phyloP scores from a whole-genome alignment of 2,888 invertebrate genomes.

The Beris chalybata region DNA sequence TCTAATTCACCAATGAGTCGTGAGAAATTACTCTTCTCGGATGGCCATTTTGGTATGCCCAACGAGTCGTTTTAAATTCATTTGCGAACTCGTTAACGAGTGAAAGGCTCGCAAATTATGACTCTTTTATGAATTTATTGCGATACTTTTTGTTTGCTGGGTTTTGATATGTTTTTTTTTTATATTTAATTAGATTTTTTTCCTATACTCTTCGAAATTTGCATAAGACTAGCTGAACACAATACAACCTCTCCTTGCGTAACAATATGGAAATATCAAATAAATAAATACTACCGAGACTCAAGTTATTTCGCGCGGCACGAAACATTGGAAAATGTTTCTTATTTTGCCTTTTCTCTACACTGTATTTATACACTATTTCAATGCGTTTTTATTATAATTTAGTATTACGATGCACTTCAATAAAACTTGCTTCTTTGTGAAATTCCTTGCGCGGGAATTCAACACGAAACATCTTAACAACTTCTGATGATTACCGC shows the following conservation, averaged over 20 bases:
- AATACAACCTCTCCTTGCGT: background rate
- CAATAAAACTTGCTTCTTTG: conserved; percentile 10
- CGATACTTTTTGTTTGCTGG: no score
- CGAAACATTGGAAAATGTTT: background rate
- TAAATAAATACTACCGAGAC: background rate
- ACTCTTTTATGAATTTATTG: no score
- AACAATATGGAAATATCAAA: background rate
- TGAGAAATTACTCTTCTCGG: no score
- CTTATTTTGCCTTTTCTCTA: conserved; percentile 3
- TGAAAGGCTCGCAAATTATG: no score
- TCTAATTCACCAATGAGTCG: no score
- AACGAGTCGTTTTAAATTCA: no score
- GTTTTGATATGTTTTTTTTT: no score
- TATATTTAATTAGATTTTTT: conserved; percentile 17
- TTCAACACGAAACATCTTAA: conserved; percentile 29
- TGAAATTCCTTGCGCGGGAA: conserved; percentile 18
- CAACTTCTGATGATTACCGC: background rate
- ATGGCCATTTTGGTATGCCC: no score
- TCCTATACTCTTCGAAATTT: no score
- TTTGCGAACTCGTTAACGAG: no score
- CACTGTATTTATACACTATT: background rate
- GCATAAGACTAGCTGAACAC: background rate
- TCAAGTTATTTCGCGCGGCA: background rate
- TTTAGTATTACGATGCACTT: background rate
- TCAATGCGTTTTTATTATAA: background rate